Evolutionary conservation across 2,113 vertebrate genomes (phyloP).

Genomic region (Otolemur garnettii): DNA sequence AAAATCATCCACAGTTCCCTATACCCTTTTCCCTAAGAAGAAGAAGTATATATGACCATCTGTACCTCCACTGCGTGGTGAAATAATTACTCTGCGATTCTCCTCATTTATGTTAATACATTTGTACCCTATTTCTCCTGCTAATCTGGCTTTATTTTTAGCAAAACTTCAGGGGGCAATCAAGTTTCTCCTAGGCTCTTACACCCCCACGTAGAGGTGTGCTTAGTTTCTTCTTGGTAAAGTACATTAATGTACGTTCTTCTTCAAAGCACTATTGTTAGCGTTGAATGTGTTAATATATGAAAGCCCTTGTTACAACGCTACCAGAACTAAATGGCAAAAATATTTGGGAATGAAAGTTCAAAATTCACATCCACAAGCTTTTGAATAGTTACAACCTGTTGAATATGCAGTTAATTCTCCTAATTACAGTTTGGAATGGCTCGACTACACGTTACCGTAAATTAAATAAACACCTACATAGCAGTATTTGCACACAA

Average conservation of each 20-base stretch:
- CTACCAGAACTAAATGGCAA: neutral
- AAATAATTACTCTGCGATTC: neutral
- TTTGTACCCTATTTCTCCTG: neutral
- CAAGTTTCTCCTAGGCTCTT: neutral
- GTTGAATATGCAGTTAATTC: neutral
- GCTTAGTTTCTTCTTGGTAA: neutral
- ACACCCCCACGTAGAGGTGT: neutral
- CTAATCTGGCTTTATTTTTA: neutral
- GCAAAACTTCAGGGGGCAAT: neutral
- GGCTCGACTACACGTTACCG: neutral
- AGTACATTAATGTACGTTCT: neutral
- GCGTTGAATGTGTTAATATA: neutral
- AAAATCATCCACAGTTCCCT: neutral
- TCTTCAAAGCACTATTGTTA: neutral
- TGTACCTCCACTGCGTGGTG: neutral
- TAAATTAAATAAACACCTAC: neutral
- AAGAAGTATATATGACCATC: neutral
- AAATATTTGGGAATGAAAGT: slow-evolving; percentile 16
- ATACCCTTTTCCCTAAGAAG: neutral
- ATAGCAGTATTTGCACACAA: neutral
- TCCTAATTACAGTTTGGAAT: neutral
- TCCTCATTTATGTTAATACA: neutral
- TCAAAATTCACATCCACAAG: neutral
- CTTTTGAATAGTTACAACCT: neutral
- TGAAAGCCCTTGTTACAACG: neutral